A percentile compares a stretch with the other conserved stretches of the same genome.
Evolutionary conservation across 2,113 vertebrate genomes (phyloP).

Genomic region (Ceyx cyanopectus): DNA sequence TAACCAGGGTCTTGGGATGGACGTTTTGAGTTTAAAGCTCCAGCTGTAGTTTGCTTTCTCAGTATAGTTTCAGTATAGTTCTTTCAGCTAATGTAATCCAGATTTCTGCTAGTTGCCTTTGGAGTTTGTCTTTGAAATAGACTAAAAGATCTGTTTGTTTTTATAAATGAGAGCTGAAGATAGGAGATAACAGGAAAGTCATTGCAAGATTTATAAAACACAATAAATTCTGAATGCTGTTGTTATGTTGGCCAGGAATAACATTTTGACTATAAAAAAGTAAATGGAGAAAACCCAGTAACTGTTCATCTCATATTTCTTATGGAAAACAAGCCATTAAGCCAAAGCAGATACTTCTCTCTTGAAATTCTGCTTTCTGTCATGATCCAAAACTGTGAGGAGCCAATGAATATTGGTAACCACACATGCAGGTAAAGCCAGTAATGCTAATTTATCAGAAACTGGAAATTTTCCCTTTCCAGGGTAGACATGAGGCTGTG

Average conservation of each 20-base stretch:
- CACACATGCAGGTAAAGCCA: not conserved
- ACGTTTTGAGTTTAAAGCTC: not conserved
- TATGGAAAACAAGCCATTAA: not conserved
- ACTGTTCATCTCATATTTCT: constrained; percentile 11
- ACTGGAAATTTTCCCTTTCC: not conserved
- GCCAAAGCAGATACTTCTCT: not conserved
- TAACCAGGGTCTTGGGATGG: not conserved
- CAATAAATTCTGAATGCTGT: not conserved
- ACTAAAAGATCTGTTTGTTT: constrained; percentile 4
- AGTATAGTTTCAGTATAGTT: not conserved
- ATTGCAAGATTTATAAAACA: not conserved
- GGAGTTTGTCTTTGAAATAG: constrained; percentile 6
- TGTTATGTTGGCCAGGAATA: constrained; percentile 6
- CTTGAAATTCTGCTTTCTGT: not conserved
- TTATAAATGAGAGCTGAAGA: not conserved
- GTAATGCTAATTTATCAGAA: not conserved
- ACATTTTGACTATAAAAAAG: constrained; percentile 15
- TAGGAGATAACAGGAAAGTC: not conserved
- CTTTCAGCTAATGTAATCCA: not conserved
- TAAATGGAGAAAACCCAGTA: not conserved
- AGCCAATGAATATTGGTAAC: not conserved
- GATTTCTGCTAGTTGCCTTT: not conserved
- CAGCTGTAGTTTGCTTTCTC: not conserved
- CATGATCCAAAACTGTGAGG: not conserved
- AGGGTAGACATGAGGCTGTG: not conserved